Base-by-base conservation (phyloP, 2,888 invertebrate species). In the Auanema freiburgensis region DNA sequence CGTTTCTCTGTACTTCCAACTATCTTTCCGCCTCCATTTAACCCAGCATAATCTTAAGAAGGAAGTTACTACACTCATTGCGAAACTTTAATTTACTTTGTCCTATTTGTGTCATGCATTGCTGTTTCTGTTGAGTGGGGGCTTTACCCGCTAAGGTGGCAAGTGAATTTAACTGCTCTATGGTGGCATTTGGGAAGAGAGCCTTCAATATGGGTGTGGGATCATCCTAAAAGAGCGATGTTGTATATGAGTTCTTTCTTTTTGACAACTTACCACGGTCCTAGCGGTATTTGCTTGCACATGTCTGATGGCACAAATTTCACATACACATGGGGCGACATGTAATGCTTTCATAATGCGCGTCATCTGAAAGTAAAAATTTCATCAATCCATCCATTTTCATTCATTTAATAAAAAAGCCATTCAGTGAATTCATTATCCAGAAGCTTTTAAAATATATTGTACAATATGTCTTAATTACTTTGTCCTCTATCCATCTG, bases 321-420 rank as follows among this genome's bases (percentile, higher is more conserved):
- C 16, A 46, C 73, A 73, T 1, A 44, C 44, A 50, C 73, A 73
- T 0, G 62, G 57, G 0, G 62, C 21, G 21, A 60, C 67, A 24
- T 69, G 65, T 2, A 73, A 33, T 14, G 61, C 59, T 16, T 46
- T 57, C 70, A 73, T 73, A 3, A 73, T 71, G n/a, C 64, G 51
- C 41, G 60, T 23, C n/a, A 72, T 53, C 72, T 72, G 65, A 54
- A 33, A 33, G 33, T 33, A 8, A 33, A 33, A 33, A 33, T 33
- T 33, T 8, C 33, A 33, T 33, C 33, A 33, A 33, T 33, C 33
- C 33, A 33, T 33, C n/a, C n/a, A n/a, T n/a, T n/a, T n/a, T n/a
- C n/a, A n/a, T 33, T 33, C 3, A 33, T 33, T 33, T 33, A 33
- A 33, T 33, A 33, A 33, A 33, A 33, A 33, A 33, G 33, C 33